A percentile compares a stretch with the other conserved stretches of the same genome.
phyloP scores from a whole-genome alignment of 2,113 vertebrate genomes.

The Semnopithecus entellus region DNA sequence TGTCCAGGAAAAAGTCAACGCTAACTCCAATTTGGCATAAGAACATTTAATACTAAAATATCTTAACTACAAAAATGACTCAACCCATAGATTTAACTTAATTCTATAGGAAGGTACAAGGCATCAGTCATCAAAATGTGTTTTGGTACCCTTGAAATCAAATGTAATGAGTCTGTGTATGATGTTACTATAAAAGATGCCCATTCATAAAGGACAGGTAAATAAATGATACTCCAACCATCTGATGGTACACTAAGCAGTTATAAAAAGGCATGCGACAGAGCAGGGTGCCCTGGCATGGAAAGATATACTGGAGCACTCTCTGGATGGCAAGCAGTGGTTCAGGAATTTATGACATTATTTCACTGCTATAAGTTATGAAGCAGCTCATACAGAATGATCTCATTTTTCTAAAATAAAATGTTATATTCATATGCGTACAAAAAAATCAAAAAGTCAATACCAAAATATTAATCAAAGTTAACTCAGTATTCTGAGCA shows the following conservation, averaged over 20 bases:
- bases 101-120: background rate
- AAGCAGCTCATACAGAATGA: background rate
- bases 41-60: slow-evolving; percentile 31
- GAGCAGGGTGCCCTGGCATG: background rate
- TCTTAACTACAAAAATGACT: slow-evolving; percentile 45
- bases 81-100: background rate
- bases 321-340: background rate
- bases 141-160: background rate
- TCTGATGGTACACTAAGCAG: background rate
- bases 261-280: background rate
- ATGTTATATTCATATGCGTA: background rate
- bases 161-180: background rate
- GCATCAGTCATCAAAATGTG: background rate
- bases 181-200: background rate
- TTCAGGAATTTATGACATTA: background rate
- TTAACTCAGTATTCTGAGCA: background rate
- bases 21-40: slow-evolving; percentile 24
- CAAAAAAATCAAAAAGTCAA: background rate
- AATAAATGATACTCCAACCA: background rate
- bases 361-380: background rate
- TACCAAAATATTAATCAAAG: background rate
- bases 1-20: slow-evolving; percentile 17
- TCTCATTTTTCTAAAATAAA: slow-evolving; percentile 16
- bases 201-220: background rate
- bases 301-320: background rate